Percentiles rank a stretch among this genome's conserved stretches.
phyloP scores from a whole-genome alignment of 1,140 invertebrate genomes.

The Harpegnathos saltator region DNA sequence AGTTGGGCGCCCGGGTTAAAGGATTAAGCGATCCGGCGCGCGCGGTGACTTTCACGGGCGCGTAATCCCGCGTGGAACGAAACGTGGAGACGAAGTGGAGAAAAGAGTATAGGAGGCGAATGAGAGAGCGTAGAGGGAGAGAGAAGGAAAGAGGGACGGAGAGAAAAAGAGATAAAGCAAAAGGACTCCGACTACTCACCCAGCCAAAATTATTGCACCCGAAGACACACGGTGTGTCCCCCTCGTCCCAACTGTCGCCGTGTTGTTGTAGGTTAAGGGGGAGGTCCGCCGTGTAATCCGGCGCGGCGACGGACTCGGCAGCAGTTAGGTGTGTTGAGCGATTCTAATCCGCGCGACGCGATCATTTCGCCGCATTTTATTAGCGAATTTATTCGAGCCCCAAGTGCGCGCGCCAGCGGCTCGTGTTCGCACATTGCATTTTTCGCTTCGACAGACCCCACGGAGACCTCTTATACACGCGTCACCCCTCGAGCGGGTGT shows the following conservation, averaged over 20 bases:
- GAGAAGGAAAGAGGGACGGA: neutral
- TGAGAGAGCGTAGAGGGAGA: neutral
- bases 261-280: conserved; percentile 76
- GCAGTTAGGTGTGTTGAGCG: conserved; percentile 68
- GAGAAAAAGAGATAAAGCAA: neutral
- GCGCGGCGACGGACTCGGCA: conserved; percentile 38
- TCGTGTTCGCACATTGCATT: conserved; percentile 72
- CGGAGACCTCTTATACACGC: neutral
- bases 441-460: conserved; percentile 61
- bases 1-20: neutral
- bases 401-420: conserved; percentile 53
- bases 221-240: conserved; percentile 50
- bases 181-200: neutral
- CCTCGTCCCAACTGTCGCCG: conserved; percentile 72
- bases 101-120: no score
- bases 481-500: neutral
- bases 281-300: conserved; percentile 69
- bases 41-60: conserved; percentile 51
- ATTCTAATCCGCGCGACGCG: conserved; percentile 74
- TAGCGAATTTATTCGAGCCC: conserved; percentile 82
- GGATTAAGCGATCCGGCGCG: conserved; percentile 21
- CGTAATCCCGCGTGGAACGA: conserved; percentile 27
- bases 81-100: conserved; percentile 23
- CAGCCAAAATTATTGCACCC: conserved; percentile 62
- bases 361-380: conserved; percentile 83